A percentile compares a stretch with the other conserved stretches of the same genome.
Conservation (phyloP, 2,113 vertebrate genomes). For the Corapipo altera region DNA sequence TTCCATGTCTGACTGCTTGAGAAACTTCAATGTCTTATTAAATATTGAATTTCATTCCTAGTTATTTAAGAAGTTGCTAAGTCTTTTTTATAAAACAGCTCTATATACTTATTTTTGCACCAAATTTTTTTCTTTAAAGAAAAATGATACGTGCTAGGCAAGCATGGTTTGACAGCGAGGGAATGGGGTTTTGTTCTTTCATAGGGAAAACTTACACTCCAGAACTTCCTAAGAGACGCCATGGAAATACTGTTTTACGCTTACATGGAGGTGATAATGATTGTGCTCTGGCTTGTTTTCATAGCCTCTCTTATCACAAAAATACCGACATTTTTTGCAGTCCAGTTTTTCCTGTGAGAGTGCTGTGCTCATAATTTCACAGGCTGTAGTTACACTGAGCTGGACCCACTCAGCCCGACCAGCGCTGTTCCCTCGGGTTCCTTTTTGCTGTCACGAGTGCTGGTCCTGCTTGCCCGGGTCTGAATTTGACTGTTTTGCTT, state of each 20-base stretch:
- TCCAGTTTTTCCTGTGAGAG: not conserved
- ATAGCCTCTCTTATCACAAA: not conserved
- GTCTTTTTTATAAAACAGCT: not conserved
- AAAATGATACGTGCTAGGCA: not conserved
- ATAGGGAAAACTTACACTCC: not conserved
- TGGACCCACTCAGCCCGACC: not conserved
- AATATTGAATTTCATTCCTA: slow-evolving; percentile 50
- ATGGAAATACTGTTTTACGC: not conserved
- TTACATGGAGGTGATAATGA: not conserved
- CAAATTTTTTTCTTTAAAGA: not conserved
- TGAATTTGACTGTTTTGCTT: not conserved
- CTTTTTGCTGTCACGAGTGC: not conserved
- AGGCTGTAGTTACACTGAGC: not conserved
- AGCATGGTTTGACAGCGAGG: not conserved
- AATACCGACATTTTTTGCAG: not conserved
- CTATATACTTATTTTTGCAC: not conserved
- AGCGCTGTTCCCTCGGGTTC: not conserved
- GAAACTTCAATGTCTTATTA: slow-evolving; percentile 54
- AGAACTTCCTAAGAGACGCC: not conserved
- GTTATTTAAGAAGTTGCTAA: slow-evolving; percentile 37
- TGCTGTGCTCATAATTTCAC: not conserved
- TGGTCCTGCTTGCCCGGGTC: not conserved
- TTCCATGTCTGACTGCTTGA: slow-evolving; percentile 49
- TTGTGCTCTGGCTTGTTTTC: not conserved
- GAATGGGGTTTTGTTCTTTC: not conserved